Evolutionary conservation across 64 coral and sea anemone genomes (phyloP).

Genomic region (Anthopleura sola): DNA sequence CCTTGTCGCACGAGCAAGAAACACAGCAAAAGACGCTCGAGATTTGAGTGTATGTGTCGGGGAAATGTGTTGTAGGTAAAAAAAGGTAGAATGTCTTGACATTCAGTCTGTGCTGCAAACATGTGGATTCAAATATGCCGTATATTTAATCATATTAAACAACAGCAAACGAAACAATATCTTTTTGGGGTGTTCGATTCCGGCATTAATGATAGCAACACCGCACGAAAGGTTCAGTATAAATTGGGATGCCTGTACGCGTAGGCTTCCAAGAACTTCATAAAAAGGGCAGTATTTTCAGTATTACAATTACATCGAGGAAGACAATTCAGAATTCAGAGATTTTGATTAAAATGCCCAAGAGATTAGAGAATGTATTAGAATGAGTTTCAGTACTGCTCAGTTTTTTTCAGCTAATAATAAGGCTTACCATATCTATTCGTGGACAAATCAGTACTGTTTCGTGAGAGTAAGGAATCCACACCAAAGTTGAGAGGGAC

Average conservation of each 20-base stretch:
- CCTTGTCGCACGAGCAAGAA: neutral
- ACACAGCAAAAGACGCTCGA: neutral
- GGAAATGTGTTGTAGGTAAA: neutral
- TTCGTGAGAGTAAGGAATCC: neutral
- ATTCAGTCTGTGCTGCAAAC: neutral
- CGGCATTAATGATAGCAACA: neutral
- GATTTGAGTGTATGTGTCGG: neutral
- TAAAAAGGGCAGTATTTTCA: neutral
- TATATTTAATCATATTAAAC: neutral
- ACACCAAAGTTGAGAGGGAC: constrained; percentile 16
- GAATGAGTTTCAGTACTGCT: neutral
- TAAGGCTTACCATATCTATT: constrained; percentile 11
- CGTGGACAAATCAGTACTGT: neutral
- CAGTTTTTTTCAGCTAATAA: too few species aligned
- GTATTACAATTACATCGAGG: neutral
- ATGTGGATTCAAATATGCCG: neutral
- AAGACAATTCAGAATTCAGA: neutral
- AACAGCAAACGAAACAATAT: constrained; percentile 2
- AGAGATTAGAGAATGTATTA: neutral
- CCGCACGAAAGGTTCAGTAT: neutral
- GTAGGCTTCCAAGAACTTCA: neutral
- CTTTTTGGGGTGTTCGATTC: neutral
- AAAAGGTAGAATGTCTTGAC: neutral
- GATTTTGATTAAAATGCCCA: neutral
- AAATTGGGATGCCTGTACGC: neutral